Evolutionary conservation across 2,888 invertebrate species (phyloP), one percentile per base, ranked within the genome.

Genomic region (Stratiomys singularior): DNA sequence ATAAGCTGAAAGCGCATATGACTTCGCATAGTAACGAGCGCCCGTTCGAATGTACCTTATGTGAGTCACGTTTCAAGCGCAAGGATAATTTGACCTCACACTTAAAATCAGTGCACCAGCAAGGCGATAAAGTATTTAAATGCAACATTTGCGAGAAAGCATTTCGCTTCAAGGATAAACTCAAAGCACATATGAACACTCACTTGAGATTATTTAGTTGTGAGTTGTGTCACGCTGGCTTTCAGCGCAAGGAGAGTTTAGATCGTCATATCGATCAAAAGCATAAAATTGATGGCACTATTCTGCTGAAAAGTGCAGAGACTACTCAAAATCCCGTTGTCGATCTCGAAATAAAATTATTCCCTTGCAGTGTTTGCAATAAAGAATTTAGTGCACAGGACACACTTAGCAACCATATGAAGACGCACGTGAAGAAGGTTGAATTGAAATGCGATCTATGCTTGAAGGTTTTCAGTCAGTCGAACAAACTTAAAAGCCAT

Each of bases 1-100:
- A 74, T 37, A 74, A 74, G 25, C 44, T 74, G 37, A 74, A 58
- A 74, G 58, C 74, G 1, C 74, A 74, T 60, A 58, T 74, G 58
- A 74, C 58, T 30, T 74, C 60, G 5, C 58, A 60, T 60, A 58
- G 60, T 13, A 60, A 74, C 23, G 74, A 30, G 44, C 37, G 58
- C 1, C 58, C 74, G 37, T 74, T 74, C 25, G 37, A 74, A 37
- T 74, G 74, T n/a, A 23, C 28, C 13, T 21, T 74, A 9, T 74
- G 74, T 27, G n/a, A 58, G 11, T 60, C 44, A 30, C 74, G 74
- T 23, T 74, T 74, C 25, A 58, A 58, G 23, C 60, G 60, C 21
- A 74, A 74, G 37, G 58, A 30, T 18, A 74, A 74, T 23, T 27
- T 74, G 21, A 30, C 58, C 13, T 60, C 58, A 18, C 74, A 74